Conservation (phyloP, 2,888 invertebrate species). For the Pantelozetes paolii region DNA sequence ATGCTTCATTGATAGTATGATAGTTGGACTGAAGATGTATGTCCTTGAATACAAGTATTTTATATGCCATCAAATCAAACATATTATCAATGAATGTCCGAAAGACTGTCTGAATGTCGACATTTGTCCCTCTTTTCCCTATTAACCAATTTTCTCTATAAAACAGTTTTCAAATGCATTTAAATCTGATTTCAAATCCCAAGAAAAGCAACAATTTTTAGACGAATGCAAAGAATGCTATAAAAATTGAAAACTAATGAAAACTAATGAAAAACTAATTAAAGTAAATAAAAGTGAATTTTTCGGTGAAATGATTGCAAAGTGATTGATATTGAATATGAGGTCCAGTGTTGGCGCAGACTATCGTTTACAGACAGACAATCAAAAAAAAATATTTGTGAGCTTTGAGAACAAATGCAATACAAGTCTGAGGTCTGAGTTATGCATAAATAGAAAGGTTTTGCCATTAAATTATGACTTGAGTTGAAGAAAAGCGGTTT, state of each 20-base stretch:
- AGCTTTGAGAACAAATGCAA: neutral
- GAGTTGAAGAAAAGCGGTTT: constrained; percentile 10
- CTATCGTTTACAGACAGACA: neutral
- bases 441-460: constrained; percentile 9
- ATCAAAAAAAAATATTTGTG: neutral
- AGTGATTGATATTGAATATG: neutral
- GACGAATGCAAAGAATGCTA: neutral
- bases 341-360: neutral
- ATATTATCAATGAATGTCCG: constrained; percentile 24
- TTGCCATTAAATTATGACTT: constrained; percentile 27
- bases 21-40: neutral
- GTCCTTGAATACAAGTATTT: constrained; percentile 18
- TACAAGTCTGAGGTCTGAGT: neutral
- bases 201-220: neutral
- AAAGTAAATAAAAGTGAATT: neutral
- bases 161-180: neutral
- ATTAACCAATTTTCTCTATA: neutral
- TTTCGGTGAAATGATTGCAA: neutral
- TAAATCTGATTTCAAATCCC: neutral
- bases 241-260: neutral
- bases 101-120: neutral
- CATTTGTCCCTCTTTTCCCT: neutral
- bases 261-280: no score
- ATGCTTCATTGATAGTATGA: constrained; percentile 30
- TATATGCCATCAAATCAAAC: constrained; percentile 30